Evolutionary conservation across 2,888 invertebrate genomes (phyloP), one percentile per base, ranked within the genome.

Genomic region (Hirtodrosophila cameraria): DNA sequence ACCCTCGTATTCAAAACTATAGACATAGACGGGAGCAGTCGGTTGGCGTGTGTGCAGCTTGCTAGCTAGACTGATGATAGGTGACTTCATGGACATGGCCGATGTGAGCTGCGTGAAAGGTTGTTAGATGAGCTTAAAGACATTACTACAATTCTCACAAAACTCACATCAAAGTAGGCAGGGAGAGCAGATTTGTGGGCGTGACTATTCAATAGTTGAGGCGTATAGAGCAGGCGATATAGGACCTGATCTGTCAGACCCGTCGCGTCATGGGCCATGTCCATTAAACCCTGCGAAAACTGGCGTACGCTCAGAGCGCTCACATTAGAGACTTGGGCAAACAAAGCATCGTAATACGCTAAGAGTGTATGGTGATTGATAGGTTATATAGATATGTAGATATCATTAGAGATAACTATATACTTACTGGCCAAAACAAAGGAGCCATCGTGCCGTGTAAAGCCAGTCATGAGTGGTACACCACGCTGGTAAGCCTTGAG

Each of bases 1-100:
- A 13, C 92, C 92, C 42, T 88, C 87, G 65, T 91, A 92, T 66
- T 92, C 92, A 61, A 93, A 92, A 41, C 91, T 90, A 67, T 92
- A 93, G 16, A 92, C 78, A 77, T 90, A 93, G 1, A 91, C 91
- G 0, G 84, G 71, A 1, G 88, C 82, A 0, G 87, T 72, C 2
- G 88, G 67, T 1, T 80, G 71, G 15, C 66, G 82, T 1, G 76
- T 50, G 12, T 81, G 66, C 33, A 89, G 48, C 16, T 82, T 67
- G 46, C 81, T 87, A 1, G 90, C 89, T 42, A 91, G 88, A 46
- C 89, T 84, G 12, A 92, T 87, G 1, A 90, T 87, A 0, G 92
- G 91, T 0, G 92, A 91, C 86, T 93, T 93, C 63, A 92, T 88
- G 18, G 84, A 78, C 8, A 90, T 33, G 11, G 49, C 62, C 18